Evolutionary conservation across 2,888 invertebrate species (phyloP).

Genomic region (Temnothorax unifasciatus): DNA sequence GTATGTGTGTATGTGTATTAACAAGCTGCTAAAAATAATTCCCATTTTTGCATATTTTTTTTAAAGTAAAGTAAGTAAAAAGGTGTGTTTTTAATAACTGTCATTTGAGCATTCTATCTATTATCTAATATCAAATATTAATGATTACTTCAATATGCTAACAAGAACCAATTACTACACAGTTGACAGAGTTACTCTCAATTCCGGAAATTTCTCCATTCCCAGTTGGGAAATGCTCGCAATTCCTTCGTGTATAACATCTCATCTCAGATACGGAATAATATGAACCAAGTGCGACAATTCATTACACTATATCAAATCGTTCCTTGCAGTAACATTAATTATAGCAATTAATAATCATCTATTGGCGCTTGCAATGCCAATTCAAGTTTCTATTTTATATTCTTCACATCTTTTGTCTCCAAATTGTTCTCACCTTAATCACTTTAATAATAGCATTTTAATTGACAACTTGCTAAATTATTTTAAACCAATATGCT

Average conservation of each 20-base stretch:
- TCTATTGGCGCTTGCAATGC: background rate
- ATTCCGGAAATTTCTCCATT: conserved; percentile 48
- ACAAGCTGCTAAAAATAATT: background rate
- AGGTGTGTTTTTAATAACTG: background rate
- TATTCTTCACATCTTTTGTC: background rate
- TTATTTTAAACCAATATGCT: background rate
- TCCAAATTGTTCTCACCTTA: background rate
- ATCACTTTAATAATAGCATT: background rate
- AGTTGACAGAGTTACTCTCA: conserved; percentile 46
- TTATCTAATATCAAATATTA: background rate
- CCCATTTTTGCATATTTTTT: background rate
- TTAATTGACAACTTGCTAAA: background rate
- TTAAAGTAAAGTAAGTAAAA: background rate
- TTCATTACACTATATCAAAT: conserved; percentile 32
- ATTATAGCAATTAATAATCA: conserved; percentile 25
- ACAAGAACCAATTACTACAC: conserved; percentile 17
- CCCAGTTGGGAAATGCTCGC: conserved; percentile 46
- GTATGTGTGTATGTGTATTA: background rate
- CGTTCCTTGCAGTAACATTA: conserved; percentile 14
- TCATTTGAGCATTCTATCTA: background rate
- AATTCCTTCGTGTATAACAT: conserved; percentile 49
- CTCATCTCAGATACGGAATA: conserved; percentile 41
- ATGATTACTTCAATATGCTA: conserved; percentile 18
- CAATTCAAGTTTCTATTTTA: conserved; percentile 5
- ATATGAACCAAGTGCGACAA: conserved; percentile 22